Conservation (phyloP, 2,888 invertebrate species). For the Neoitamus cyanurus region DNA sequence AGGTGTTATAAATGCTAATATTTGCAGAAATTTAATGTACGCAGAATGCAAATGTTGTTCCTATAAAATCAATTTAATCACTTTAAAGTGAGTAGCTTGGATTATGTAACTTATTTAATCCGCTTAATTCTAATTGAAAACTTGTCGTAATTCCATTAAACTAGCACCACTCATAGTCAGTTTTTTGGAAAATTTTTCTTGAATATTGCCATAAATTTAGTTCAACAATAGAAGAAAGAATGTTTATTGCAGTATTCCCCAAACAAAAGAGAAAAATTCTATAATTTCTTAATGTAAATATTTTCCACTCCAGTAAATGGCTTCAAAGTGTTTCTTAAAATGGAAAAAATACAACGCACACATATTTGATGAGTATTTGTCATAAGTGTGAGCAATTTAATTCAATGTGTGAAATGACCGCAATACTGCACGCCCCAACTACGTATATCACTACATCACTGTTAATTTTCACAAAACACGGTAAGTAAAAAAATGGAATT, state of each 20-base stretch:
- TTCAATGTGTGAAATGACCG: too few species aligned
- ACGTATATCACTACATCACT: not conserved
- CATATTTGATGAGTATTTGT: too few species aligned
- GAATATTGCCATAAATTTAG: not conserved
- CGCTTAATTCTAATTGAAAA: not conserved
- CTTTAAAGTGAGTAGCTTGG: not conserved
- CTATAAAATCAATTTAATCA: not conserved
- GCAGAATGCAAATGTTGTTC: not conserved
- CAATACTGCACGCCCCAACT: not conserved
- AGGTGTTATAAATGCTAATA: not conserved
- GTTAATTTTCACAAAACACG: not conserved
- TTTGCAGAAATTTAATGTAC: too few species aligned
- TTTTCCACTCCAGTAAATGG: not conserved
- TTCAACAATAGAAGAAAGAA: not conserved
- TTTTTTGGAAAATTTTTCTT: not conserved
- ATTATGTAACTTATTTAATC: not conserved
- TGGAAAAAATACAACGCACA: not conserved
- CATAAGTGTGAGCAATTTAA: too few species aligned
- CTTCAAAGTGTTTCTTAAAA: not conserved
- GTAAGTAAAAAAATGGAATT: not conserved
- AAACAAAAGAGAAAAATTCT: too few species aligned
- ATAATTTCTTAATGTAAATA: too few species aligned
- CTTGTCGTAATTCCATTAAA: not conserved
- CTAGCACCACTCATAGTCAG: not conserved
- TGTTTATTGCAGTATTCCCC: not conserved